phyloP scores from a whole-genome alignment of 37 sponge, comb jelly and placozoan species.

The Corticium candelabrum region DNA sequence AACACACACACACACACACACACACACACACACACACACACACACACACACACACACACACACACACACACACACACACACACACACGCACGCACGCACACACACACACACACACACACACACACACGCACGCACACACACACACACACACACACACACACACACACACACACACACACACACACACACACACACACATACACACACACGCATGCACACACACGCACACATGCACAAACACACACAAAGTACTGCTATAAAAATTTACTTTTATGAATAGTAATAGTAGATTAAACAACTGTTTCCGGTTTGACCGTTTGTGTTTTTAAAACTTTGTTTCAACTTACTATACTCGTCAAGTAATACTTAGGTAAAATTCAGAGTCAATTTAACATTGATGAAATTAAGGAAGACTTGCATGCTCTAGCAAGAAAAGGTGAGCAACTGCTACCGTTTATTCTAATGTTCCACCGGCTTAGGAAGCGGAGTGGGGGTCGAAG shows the following conservation, averaged over 20 bases:
- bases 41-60: not conserved
- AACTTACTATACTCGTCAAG: too few relatives aligned
- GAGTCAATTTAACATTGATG: too few relatives aligned
- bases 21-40: slow-evolving; percentile 5
- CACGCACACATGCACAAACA: not conserved
- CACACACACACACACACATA: not conserved
- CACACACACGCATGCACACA: not conserved
- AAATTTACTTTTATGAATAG: not conserved
- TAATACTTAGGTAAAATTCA: too few relatives aligned
- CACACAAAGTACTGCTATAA: not conserved
- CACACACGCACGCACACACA: not conserved
- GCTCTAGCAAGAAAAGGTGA: too few relatives aligned
- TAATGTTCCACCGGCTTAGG: too few relatives aligned
- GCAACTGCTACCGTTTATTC: too few relatives aligned
- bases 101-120: not conserved
- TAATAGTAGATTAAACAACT: not conserved
- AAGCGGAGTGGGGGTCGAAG: too few relatives aligned
- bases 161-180: slow-evolving; percentile 8
- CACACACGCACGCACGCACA: not conserved
- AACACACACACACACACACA: too few relatives aligned
- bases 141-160: too few relatives aligned
- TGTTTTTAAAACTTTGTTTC: too few relatives aligned
- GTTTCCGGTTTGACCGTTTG: not conserved
- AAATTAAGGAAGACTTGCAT: too few relatives aligned
- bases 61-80: not conserved